Evolutionary conservation across 2,113 vertebrate genomes (phyloP).

Genomic region (Gymnorhina tibicen): DNA sequence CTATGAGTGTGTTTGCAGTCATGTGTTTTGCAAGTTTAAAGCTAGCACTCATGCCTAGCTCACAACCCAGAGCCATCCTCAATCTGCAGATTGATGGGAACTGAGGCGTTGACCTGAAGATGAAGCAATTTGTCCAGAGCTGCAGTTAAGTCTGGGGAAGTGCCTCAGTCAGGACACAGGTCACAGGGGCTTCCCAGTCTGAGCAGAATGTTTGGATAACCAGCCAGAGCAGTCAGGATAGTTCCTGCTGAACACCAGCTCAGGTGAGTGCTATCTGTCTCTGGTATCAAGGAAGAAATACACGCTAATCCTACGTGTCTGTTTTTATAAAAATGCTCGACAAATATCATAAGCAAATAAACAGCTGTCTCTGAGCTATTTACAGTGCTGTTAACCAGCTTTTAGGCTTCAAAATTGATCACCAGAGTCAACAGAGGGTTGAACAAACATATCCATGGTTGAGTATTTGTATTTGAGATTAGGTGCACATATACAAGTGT

Average conservation of each 20-base stretch:
- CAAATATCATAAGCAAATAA: constrained; percentile 40
- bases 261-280: not conserved
- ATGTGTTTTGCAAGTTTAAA: not conserved
- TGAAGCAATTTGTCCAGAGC: not conserved
- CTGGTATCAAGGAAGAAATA: not conserved
- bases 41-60: not conserved
- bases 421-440: constrained; percentile 41
- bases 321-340: constrained; percentile 13
- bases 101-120: not conserved
- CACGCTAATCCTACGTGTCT: not conserved
- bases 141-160: not conserved
- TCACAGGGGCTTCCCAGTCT: not conserved
- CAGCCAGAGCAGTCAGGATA: not conserved
- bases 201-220: not conserved
- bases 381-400: constrained; percentile 38
- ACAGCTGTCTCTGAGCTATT: constrained; percentile 39
- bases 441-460: constrained; percentile 24
- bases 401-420: constrained; percentile 52
- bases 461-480: constrained; percentile 63
- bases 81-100: not conserved
- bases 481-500: constrained; percentile 25
- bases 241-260: not conserved
- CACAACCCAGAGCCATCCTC: not conserved
- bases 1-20: not conserved
- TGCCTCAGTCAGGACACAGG: not conserved